Percentiles rank a stretch among this genome's conserved stretches.
These are phyloP conservation scores for Calameuta filiformis DNA, from an alignment of 2,888 invertebrate species.

Conservation along the genomic window DNA sequence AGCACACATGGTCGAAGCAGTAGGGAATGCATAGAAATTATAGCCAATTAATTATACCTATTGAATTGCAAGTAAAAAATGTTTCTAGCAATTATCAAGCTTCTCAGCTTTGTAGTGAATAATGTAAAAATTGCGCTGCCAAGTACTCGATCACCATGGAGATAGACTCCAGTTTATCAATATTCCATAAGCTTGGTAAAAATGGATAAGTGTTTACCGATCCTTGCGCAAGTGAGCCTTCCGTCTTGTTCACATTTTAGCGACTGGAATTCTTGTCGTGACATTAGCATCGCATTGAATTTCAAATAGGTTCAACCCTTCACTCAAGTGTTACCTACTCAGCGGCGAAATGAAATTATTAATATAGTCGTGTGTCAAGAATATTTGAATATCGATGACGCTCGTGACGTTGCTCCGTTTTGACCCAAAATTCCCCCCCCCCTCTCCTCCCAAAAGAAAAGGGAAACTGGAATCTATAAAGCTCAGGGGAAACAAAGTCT, in stretches of 20 bases:
- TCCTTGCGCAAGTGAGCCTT: conserved; percentile 17
- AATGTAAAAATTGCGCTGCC: neutral
- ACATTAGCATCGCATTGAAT: conserved; percentile 64
- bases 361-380: conserved; percentile 45
- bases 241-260: conserved; percentile 52
- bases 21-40: no score
- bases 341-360: conserved; percentile 56
- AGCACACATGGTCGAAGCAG: no score
- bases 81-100: neutral
- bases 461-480: neutral
- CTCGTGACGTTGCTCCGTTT: neutral
- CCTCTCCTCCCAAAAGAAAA: no score
- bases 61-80: no score
- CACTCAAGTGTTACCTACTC: conserved; percentile 46
- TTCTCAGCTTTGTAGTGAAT: neutral
- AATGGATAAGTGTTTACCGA: conserved; percentile 58
- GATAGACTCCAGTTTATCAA: conserved; percentile 47
- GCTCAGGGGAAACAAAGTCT: neutral
- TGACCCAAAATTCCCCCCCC: neutral
- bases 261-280: conserved; percentile 34
- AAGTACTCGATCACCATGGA: neutral
- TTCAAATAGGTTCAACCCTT: conserved; percentile 54
- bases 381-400: conserved; percentile 9
- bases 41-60: no score
- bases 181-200: conserved; percentile 60